These are phyloP conservation scores for Scaptomyza tumidula DNA, from an alignment of 2,888 invertebrate species.

Conservation along the genomic window DNA sequence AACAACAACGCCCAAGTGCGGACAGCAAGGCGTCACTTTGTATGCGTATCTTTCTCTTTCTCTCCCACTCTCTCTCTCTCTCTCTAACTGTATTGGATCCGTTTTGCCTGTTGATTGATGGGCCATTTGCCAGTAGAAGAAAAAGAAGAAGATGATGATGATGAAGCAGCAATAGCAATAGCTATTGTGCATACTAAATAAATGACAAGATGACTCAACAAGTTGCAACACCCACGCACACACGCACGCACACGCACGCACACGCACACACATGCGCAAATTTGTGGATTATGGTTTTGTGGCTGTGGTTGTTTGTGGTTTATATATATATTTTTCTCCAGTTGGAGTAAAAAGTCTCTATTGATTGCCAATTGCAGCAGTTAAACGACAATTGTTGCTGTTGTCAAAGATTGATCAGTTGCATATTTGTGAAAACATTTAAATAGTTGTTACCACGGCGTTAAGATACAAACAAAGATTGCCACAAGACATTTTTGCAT, in stretches of 20 bases:
- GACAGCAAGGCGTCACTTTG: slow-evolving; percentile 8
- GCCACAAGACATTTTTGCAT: slow-evolving; percentile 27
- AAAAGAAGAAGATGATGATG: not conserved
- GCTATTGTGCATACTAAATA: slow-evolving; percentile 62
- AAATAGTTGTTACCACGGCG: slow-evolving; percentile 15
- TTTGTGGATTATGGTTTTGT: slow-evolving; percentile 31
- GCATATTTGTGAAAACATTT: slow-evolving; percentile 23
- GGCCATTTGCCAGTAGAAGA: slow-evolving; percentile 34
- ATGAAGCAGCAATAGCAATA: slow-evolving; percentile 4
- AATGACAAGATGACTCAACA: slow-evolving; percentile 72
- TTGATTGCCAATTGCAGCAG: slow-evolving; percentile 35
- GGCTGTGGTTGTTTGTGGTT: slow-evolving; percentile 12
- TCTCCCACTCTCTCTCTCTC: not conserved
- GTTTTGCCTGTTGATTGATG: slow-evolving; percentile 67
- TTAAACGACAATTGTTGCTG: slow-evolving; percentile 3
- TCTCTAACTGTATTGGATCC: slow-evolving; percentile 30
- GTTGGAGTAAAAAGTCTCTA: slow-evolving; percentile 5
- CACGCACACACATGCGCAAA: slow-evolving; percentile 20
- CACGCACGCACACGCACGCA: too few relatives aligned
- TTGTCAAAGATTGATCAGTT: slow-evolving; percentile 21
- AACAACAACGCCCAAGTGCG: slow-evolving; percentile 22
- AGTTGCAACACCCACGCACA: slow-evolving; percentile 69
- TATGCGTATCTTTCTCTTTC: too few relatives aligned
- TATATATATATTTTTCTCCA: slow-evolving; percentile 25
- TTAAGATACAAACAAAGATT: slow-evolving; percentile 22